Base-by-base conservation (phyloP, 1,140 invertebrate genomes). In the Trissolcus basalis region DNA sequence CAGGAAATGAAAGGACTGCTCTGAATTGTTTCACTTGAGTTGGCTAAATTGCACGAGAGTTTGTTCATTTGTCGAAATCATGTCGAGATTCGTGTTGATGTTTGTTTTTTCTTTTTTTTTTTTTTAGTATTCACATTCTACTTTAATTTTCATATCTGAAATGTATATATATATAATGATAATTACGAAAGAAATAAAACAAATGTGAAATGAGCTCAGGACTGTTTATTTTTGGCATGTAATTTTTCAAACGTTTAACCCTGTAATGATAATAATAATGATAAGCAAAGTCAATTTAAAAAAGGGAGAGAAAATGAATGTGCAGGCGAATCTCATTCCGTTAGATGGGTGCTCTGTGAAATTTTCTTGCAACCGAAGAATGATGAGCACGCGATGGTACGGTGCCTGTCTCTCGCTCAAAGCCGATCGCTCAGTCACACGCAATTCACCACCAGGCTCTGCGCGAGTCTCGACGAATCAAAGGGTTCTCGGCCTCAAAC, bases 1-100 rank as follows among this genome's bases (percentile, higher is more conserved):
- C 94, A 95, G 87, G 97, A 99, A 91, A 98, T 99, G 97, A 93
- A 98, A 87, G 96, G 94, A 41, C 89, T 98, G 16, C 90, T 98
- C 81, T 98, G 83, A 86, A 45, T 10, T 27, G 14, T 39, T 39
- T 4, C 9, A 8, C 3, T 39, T 39, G 9, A 1, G 36, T n/a
- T n/a, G 9, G 36, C 3, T 11, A 27, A 1, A 27, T 1, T 27
- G 19, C 1, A 27, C 2, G 19, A 27, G 1, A 4, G 9, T 39
- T 39, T 39, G 33, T 35, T 35, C 10, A 35, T 35, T 5, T 35
- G 5, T 5, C 10, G 33, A 35, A 35, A 35, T 35, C 10, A 6
- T 10, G 10, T 35, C 33, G 10, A 35, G 33, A n/a, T n/a, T n/a
- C n/a, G n/a, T n/a, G n/a, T n/a, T n/a, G n/a, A n/a, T n/a, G n/a